These are phyloP conservation scores for Hypotaenidia philippensis DNA, from an alignment of 2,797 vertebrate species.

Conservation along the genomic window DNA sequence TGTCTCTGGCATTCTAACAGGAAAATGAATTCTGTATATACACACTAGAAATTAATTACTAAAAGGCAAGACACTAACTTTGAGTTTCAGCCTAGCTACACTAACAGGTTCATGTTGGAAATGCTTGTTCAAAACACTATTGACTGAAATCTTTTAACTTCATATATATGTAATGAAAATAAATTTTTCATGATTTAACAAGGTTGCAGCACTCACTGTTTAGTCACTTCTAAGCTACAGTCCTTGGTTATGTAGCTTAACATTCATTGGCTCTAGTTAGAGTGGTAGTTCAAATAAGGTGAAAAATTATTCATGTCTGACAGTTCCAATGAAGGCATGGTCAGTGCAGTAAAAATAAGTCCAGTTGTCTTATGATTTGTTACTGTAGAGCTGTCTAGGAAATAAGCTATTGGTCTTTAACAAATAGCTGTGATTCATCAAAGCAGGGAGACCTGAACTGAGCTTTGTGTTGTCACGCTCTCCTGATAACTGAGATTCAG, in stretches of 20 bases:
- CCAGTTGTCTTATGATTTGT: not conserved
- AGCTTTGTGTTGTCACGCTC: not conserved
- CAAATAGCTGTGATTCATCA: not conserved
- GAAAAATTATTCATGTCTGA: not conserved
- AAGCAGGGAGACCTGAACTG: not conserved
- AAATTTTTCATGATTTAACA: constrained; percentile 82
- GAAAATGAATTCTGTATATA: constrained; percentile 77
- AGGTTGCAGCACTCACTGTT: constrained; percentile 56
- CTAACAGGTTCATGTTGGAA: constrained; percentile 72
- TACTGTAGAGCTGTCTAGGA: not conserved
- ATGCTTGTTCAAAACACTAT: constrained; percentile 80
- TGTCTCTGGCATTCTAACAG: constrained; percentile 69
- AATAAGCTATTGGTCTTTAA: not conserved
- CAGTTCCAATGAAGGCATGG: not conserved
- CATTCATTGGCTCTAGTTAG: not conserved
- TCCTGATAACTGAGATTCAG: not conserved
- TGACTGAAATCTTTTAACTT: constrained; percentile 80
- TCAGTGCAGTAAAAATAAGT: not conserved
- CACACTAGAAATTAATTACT: constrained; percentile 64
- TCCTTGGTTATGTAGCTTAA: not conserved
- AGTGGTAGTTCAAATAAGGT: constrained; percentile 18
- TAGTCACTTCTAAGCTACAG: constrained; percentile 6
- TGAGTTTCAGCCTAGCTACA: constrained; percentile 73
- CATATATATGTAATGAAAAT: constrained; percentile 81
- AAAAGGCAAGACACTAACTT: constrained; percentile 80